Evolutionary conservation across 2,888 invertebrate species (phyloP), one percentile per base, ranked within the genome.

Genomic region (Drosophila setosimentum): DNA sequence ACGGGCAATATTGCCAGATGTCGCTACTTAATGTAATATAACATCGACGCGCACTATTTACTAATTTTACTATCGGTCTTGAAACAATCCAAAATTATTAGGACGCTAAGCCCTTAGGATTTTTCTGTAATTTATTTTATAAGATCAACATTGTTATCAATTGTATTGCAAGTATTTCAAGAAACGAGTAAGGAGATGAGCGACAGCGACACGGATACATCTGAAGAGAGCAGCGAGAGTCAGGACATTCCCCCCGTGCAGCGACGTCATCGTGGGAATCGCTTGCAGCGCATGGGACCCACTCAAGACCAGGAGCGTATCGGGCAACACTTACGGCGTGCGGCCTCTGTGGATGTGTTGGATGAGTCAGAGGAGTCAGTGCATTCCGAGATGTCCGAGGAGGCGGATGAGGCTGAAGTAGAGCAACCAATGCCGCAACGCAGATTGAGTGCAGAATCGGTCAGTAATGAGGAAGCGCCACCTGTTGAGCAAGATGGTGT

Each of bases 41-140:
- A 59, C 53, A 33, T 40, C 40, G 64, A 60, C 69, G 60, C 70
- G 70, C 75, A 27, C 13, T 21, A 62, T 40, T 13, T 18, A 66
- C 33, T 35, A 29, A 24, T 16, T 24, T 50, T 24, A 21, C 3
- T 37, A 33, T 32, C 21, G n/a, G 40, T 18, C 18, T n/a, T 10
- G 18, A 30, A 54, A 21, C 27, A 55, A 48, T 35, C 10, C 8
- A 55, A 32, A 7, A 32, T 27, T 45, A 33, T 33, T 24, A 60
- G 0, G 30, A 48, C 40, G 51, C 21, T 21, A 13, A 29, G 7
- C 11, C 4, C 27, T 29, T 30, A 13, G 6, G 13, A 16, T 24
- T 45, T 40, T 37, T 10, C 5, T 35, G n/a, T 8, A 24, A 24
- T 40, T 35, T 16, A 13, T 37, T 42, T 13, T 29, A 27, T 55